These are phyloP conservation scores for Hyles lineata DNA, from an alignment of 2,888 invertebrate species.

Conservation along the genomic window DNA sequence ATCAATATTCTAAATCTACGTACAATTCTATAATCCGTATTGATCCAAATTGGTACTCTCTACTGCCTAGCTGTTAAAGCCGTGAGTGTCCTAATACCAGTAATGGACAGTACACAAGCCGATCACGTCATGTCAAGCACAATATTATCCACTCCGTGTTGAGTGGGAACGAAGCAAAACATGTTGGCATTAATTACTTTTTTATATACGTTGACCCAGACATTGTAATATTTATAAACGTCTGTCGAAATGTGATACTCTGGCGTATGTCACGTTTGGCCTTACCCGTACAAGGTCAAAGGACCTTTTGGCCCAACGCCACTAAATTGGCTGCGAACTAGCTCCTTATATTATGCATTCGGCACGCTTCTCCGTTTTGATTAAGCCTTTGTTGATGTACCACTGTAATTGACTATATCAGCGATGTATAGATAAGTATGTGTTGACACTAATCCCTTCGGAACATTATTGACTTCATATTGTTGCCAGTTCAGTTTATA, in stretches of 20 bases:
- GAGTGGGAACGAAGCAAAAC: neutral
- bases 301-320: conserved; percentile 52
- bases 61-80: neutral
- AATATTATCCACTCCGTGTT: conserved; percentile 4
- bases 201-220: neutral
- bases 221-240: conserved; percentile 26
- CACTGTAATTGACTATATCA: neutral
- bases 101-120: neutral
- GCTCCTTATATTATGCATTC: conserved; percentile 47
- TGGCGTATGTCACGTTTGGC: conserved; percentile 56
- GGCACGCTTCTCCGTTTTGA: conserved; percentile 52
- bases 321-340: conserved; percentile 64
- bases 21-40: too few relatives aligned
- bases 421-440: neutral
- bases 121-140: conserved; percentile 12
- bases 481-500: neutral
- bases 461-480: neutral
- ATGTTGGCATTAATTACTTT: conserved; percentile 1
- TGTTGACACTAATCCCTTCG: conserved; percentile 7
- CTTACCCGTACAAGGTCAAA: conserved; percentile 55
- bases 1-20: too few relatives aligned
- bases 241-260: conserved; percentile 14
- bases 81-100: neutral
- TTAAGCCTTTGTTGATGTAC: conserved; percentile 42
- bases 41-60: too few relatives aligned